Percentiles rank a stretch among this genome's conserved stretches.
Evolutionary conservation across 2,888 invertebrate genomes (phyloP).

Genomic region (Colletes collaris): DNA sequence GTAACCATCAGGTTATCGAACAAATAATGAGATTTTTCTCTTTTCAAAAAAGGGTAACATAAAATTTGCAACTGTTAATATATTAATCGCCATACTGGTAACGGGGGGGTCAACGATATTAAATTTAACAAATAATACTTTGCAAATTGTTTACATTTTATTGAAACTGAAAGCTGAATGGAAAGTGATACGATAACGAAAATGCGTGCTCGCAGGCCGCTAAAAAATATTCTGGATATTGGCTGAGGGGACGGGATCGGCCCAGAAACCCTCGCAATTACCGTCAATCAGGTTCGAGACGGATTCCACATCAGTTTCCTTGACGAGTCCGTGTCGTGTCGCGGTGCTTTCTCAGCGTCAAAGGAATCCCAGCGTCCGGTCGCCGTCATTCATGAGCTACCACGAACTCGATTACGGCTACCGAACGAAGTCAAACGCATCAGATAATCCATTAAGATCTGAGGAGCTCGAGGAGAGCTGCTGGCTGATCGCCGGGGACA

Average conservation of each 20-base stretch:
- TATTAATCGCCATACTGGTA: too few relatives aligned
- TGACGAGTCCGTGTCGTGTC: not conserved
- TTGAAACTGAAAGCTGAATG: too few relatives aligned
- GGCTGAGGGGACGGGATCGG: not conserved
- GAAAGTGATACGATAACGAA: too few relatives aligned
- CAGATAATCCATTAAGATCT: constrained; percentile 65
- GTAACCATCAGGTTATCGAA: too few relatives aligned
- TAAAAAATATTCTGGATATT: too few relatives aligned
- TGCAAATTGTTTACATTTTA: too few relatives aligned
- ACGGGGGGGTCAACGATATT: too few relatives aligned
- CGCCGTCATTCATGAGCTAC: constrained; percentile 53
- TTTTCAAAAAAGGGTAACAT: too few relatives aligned
- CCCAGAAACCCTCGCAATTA: constrained; percentile 11
- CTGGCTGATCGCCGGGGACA: constrained; percentile 50
- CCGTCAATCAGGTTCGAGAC: constrained; percentile 11
- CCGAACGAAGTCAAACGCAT: constrained; percentile 48
- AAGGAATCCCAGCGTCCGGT: constrained; percentile 12
- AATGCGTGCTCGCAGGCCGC: too few relatives aligned
- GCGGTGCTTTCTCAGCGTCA: not conserved
- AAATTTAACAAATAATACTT: too few relatives aligned
- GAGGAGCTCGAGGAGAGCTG: constrained; percentile 23
- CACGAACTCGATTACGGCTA: constrained; percentile 50
- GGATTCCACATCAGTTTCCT: constrained; percentile 9
- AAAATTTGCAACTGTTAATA: too few relatives aligned
- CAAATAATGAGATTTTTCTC: too few relatives aligned